A percentile compares a stretch with the other conserved stretches of the same genome.
phyloP scores from a whole-genome alignment of 2,113 vertebrate species.

The Holacanthus passer region DNA sequence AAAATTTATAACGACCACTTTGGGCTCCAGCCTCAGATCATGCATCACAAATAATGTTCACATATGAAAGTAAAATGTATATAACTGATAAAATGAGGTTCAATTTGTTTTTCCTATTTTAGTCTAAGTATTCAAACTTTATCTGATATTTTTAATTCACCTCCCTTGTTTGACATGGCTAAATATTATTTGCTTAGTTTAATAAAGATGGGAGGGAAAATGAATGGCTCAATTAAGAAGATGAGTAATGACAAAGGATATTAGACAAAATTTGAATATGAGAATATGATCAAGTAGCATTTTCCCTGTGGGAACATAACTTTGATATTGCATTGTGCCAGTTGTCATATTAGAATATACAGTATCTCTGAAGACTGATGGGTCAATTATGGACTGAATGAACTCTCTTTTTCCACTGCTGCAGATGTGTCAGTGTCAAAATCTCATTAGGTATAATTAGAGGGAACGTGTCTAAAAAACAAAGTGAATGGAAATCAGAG shows the following conservation, averaged over 20 bases:
- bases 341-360: conserved; percentile 8
- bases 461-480: background rate
- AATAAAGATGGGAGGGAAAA: background rate
- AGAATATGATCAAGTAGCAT: background rate
- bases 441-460: conserved; percentile 1
- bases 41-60: background rate
- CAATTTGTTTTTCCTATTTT: background rate
- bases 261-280: conserved; percentile 28
- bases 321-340: conserved; percentile 12
- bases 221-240: background rate
- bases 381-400: conserved; percentile 23
- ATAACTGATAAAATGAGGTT: background rate
- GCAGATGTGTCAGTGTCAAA: conserved; percentile 6
- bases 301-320: background rate
- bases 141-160: background rate
- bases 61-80: background rate
- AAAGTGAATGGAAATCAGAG: too few species aligned
- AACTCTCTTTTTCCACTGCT: background rate
- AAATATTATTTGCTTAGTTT: conserved; percentile 21
- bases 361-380: background rate
- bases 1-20: background rate
- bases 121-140: background rate
- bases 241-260: conserved; percentile 7
- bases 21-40: background rate
- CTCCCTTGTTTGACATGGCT: background rate